Base-by-base conservation (phyloP, 2,888 invertebrate species). In the Apodemia mormo region DNA sequence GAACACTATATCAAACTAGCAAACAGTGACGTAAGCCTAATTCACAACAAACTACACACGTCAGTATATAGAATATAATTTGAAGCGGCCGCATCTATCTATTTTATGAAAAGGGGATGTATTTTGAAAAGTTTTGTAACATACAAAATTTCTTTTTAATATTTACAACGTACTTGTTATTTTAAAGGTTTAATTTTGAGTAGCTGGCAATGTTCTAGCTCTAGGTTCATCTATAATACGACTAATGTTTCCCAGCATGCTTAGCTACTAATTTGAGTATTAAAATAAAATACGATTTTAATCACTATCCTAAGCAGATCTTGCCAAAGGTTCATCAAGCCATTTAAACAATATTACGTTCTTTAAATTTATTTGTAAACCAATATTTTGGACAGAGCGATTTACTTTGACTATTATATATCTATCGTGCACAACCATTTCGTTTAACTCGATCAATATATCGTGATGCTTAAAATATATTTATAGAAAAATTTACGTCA, bases 381-480 rank as follows among this genome's bases (percentile, higher is more conserved):
- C 74, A 70, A 72, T 72, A 68, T 76, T 77, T 87, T 90, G 90
- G 90, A 91, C 91, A 90, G 90, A 90, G 58, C 85, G 85, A 81
- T 85, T 88, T 86, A 83, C 78, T 82, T 82, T 76, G 76, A 79
- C 81, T 85, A 79, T 84, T 83, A 86, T 85, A 86, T 85, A 86
- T 84, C 88, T 92, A 93, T 87, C 87, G 91, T 92, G 92, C 92
- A 93, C 92, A 93, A 93, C 92, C 92, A 87, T 92, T 87, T 86
- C 87, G 86, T 85, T 40, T 86, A 30, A 58, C 58, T 58, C 30
- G 29, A 58, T 30, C 58, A 58, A 58, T 58, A 30, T 9, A 45
- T 8, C 12, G 30, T 58, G 58, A 30, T 58, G 30, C 58, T 58
- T 58, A 58, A 58, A 40, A 40, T 40, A 58, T 58, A 58, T 58